These are phyloP conservation scores for Steinernema khuongi DNA, from an alignment of 1,140 invertebrate genomes.

Conservation along the genomic window DNA sequence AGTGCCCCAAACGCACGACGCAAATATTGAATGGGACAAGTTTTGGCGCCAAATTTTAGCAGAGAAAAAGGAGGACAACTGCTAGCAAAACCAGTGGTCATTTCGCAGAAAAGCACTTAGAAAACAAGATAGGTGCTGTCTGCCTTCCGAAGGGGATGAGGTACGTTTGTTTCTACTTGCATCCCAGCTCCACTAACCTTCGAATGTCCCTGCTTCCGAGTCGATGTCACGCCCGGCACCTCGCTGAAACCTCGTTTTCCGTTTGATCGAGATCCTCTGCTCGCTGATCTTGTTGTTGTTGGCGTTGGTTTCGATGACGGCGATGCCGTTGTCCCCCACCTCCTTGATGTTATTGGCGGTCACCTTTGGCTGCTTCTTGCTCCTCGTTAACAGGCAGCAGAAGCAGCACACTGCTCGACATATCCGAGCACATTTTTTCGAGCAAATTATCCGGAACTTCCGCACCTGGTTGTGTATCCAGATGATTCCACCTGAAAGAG, in stretches of 20 bases:
- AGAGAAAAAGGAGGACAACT: no score
- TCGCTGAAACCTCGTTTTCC: slow-evolving; percentile 22
- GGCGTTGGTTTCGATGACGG: not conserved
- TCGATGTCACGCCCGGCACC: slow-evolving; percentile 39
- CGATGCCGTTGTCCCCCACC: not conserved
- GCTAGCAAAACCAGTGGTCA: no score
- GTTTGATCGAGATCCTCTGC: slow-evolving; percentile 21
- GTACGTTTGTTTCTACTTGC: no score
- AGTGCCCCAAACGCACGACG: not conserved
- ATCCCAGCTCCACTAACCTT: slow-evolving; percentile 39
- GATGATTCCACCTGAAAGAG: slow-evolving; percentile 51
- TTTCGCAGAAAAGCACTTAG: no score
- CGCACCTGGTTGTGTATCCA: slow-evolving; percentile 52
- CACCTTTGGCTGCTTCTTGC: slow-evolving; percentile 6
- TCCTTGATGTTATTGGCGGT: slow-evolving; percentile 34
- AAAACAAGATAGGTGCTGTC: not conserved
- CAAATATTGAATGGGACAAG: no score
- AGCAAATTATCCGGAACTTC: slow-evolving; percentile 43
- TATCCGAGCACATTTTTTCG: not conserved
- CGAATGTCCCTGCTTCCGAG: slow-evolving; percentile 58
- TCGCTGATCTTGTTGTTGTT: slow-evolving; percentile 29
- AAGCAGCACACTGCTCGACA: not conserved
- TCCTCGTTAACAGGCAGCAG: not conserved
- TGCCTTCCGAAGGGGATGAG: not conserved
- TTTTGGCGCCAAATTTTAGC: no score